phyloP scores from a whole-genome alignment of 2,888 invertebrate genomes.

The Scaptomyza caliginosa region DNA sequence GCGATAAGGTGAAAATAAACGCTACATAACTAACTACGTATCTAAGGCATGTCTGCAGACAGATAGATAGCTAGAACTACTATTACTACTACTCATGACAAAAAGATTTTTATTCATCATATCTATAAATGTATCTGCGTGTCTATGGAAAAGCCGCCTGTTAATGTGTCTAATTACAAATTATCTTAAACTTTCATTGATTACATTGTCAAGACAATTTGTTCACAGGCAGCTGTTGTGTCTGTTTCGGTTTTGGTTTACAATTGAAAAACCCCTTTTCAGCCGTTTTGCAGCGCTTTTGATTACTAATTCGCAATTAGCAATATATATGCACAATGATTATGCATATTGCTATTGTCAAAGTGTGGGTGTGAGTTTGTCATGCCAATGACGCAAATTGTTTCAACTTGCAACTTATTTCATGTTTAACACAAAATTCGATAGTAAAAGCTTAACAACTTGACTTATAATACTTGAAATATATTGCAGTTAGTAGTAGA shows the following conservation, averaged over 20 bases:
- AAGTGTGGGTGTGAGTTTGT: conserved; percentile 7
- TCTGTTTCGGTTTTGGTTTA: conserved; percentile 38
- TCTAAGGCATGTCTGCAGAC: conserved; percentile 7
- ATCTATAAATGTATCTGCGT: conserved; percentile 49
- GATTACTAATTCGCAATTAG: conserved; percentile 44
- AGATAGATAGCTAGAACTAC: not conserved
- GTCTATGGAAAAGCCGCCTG: conserved; percentile 21
- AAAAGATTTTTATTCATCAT: conserved; percentile 10
- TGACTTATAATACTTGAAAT: not conserved
- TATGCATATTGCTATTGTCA: not conserved
- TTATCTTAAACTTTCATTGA: conserved; percentile 31
- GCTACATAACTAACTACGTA: not conserved
- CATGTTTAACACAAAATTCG: not conserved
- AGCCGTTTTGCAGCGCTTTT: conserved; percentile 32
- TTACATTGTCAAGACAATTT: conserved; percentile 1
- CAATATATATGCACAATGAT: not conserved
- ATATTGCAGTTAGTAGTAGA: not conserved
- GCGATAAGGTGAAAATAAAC: conserved; percentile 8
- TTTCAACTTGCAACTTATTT: not conserved
- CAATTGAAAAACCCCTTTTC: conserved; percentile 41
- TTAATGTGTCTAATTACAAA: conserved; percentile 30
- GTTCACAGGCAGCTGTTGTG: conserved; percentile 11
- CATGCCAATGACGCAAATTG: conserved; percentile 5
- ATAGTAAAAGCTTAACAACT: not conserved
- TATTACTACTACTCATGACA: conserved; percentile 9